Evolutionary conservation across 2,888 invertebrate species (phyloP), one percentile per base, ranked within the genome.

Genomic region (Drosophila sordidula): DNA sequence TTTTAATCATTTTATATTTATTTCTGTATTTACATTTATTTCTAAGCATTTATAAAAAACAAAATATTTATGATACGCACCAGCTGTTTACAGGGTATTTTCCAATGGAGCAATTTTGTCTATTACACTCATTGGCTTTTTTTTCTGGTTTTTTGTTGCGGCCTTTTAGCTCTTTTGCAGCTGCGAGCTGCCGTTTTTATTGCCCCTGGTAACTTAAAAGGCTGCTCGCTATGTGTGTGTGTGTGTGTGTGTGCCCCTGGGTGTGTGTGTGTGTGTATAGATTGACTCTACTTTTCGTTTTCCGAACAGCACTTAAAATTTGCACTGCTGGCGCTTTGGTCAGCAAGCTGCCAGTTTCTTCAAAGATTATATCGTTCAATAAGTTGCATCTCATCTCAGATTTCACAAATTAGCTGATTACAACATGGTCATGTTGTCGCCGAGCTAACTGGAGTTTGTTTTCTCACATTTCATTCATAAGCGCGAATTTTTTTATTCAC

Each of bases 171-270:
- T 50, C 36, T 49, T 54, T 55, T 67, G 52, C 75, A 78, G 75
- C 68, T 73, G 75, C 55, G 11, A 73, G 78, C 39, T 67, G 74
- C 39, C 41, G 55, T 63, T 58, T 77, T 63, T 67, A 67, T 57
- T 55, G 63, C 63, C 58, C n/a, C 39, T 8, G 52, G 56, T 47
- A 49, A 9, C 29, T 9, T 29, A 29, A 29, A 29, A 29, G 29
- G 29, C 29, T 9, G 29, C 0, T 3, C 29, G 54, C 38, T 42
- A 22, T n/a, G 12, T 18, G 3, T 45, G n/a, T 41, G 38, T 22
- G 34, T 26, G 36, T 50, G 41, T 18, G 14, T 25, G 12, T 11
- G 29, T 18, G 4, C 44, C n/a, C 38, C 12, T 14, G 29, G 18
- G 16, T 45, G 29, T 39, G 46, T 56, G 39, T 38, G n/a, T 54